Evolutionary conservation across 2,888 invertebrate genomes (phyloP).

Genomic region (Spilosoma lubricipeda): DNA sequence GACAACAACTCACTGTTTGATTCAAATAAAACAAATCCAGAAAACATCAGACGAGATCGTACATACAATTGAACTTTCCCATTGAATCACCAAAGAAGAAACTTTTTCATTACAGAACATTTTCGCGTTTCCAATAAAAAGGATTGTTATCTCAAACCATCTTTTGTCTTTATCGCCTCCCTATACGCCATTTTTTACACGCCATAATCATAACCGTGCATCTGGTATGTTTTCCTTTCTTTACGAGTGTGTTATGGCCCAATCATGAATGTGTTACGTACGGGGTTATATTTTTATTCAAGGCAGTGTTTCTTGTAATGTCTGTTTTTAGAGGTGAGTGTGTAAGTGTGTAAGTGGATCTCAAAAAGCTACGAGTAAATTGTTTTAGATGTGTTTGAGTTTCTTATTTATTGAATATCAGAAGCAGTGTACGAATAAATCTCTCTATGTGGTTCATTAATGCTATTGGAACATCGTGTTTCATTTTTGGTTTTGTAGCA

Average conservation of each 20-base stretch:
- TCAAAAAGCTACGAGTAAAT: slow-evolving; percentile 10
- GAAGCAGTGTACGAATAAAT: background rate
- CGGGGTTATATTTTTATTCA: slow-evolving; percentile 26
- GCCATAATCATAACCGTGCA: slow-evolving; percentile 35
- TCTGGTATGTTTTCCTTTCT: slow-evolving; percentile 36
- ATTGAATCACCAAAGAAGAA: slow-evolving; percentile 21
- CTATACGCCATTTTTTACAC: slow-evolving; percentile 20
- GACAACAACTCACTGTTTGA: background rate
- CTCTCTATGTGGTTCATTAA: background rate
- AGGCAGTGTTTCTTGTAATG: slow-evolving; percentile 20
- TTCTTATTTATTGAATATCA: slow-evolving; percentile 6
- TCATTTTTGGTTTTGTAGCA: background rate
- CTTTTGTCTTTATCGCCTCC: slow-evolving; percentile 26
- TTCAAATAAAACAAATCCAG: slow-evolving; percentile 3
- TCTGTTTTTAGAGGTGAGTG: slow-evolving; percentile 15
- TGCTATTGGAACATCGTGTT: background rate
- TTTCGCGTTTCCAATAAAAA: slow-evolving; percentile 24
- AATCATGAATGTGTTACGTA: slow-evolving; percentile 37
- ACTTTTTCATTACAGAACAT: slow-evolving; percentile 23
- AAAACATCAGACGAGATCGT: slow-evolving; percentile 10
- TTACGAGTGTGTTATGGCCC: slow-evolving; percentile 34
- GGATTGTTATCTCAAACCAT: slow-evolving; percentile 21
- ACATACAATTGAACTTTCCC: slow-evolving; percentile 22
- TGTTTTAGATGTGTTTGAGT: slow-evolving; percentile 21
- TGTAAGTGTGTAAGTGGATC: slow-evolving; percentile 18